Conservation (phyloP, 2,113 vertebrate species). For the Ammodytes marinus region DNA sequence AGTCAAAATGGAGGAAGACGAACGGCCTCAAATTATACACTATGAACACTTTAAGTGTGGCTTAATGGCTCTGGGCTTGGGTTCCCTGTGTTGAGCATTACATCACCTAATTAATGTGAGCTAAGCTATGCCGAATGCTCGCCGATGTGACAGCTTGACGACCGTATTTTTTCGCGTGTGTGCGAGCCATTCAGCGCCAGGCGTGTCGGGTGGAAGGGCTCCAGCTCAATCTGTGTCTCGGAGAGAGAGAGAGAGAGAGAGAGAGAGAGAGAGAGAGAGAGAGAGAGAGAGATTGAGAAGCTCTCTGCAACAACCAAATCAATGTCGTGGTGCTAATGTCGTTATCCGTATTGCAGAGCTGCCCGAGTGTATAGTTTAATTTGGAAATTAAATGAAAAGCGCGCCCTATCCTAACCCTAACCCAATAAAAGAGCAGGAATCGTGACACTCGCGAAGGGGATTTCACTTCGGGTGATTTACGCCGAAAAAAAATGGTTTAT, state of each 20-base stretch:
- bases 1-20: slow-evolving; percentile 22
- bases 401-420: slow-evolving; percentile 20
- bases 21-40: slow-evolving; percentile 48
- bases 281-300: no score
- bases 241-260: not conserved
- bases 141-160: slow-evolving; percentile 69
- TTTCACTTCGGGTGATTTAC: slow-evolving; percentile 40
- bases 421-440: slow-evolving; percentile 35
- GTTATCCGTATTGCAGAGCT: not conserved
- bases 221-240: slow-evolving; percentile 27
- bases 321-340: slow-evolving; percentile 25
- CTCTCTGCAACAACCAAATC: slow-evolving; percentile 25
- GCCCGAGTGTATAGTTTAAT: slow-evolving; percentile 31
- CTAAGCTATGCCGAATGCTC: slow-evolving; percentile 23
- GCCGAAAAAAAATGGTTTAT: slow-evolving; percentile 25
- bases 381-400: slow-evolving; percentile 40
- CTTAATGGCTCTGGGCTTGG: slow-evolving; percentile 50
- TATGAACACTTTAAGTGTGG: slow-evolving; percentile 51
- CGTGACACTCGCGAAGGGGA: not conserved
- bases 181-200: slow-evolving; percentile 42
- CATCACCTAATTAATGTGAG: slow-evolving; percentile 71
- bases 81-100: slow-evolving; percentile 61
- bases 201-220: slow-evolving; percentile 49
- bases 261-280: no score
- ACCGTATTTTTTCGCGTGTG: slow-evolving; percentile 31